phyloP scores from a whole-genome alignment of 1,140 invertebrate genomes.

The Gonatopus flavifemur region DNA sequence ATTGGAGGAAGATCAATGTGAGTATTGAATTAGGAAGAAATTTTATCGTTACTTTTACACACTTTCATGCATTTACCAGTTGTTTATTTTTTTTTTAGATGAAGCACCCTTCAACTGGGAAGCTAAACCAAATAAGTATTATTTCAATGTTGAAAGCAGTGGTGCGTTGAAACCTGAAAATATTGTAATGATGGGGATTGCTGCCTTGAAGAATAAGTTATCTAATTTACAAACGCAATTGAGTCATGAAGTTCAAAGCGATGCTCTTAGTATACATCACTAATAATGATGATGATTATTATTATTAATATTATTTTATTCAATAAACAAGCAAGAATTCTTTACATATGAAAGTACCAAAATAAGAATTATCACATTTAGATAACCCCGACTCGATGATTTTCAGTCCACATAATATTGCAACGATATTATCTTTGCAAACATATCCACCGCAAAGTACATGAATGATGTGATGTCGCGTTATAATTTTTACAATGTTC shows the following conservation, averaged over 20 bases:
- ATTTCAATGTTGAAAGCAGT: conserved; percentile 93
- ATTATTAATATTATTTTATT: too few species aligned
- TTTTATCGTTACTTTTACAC: too few species aligned
- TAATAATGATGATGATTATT: conserved; percentile 24
- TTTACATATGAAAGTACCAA: too few species aligned
- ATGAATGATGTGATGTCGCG: too few species aligned
- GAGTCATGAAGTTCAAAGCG: conserved; percentile 83
- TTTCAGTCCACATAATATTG: too few species aligned
- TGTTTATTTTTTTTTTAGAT: conserved; percentile 58
- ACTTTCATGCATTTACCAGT: not conserved
- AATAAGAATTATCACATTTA: too few species aligned
- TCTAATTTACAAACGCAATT: conserved; percentile 93
- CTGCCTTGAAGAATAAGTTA: conserved; percentile 92
- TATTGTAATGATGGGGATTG: conserved; percentile 93
- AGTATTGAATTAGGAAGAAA: conserved; percentile 40
- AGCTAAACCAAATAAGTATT: conserved; percentile 97
- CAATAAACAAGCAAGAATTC: too few species aligned
- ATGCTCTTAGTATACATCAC: conserved; percentile 73
- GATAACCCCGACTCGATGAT: too few species aligned
- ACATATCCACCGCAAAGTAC: too few species aligned
- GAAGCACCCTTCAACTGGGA: conserved; percentile 93
- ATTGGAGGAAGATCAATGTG: conserved; percentile 89
- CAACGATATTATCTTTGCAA: too few species aligned
- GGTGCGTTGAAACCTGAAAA: conserved; percentile 95
- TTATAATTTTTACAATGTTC: too few species aligned